Percentiles rank a stretch among this genome's conserved stretches.
These are phyloP conservation scores for Diphyllodes magnificus DNA, from an alignment of 2,113 vertebrate genomes.

Conservation along the genomic window DNA sequence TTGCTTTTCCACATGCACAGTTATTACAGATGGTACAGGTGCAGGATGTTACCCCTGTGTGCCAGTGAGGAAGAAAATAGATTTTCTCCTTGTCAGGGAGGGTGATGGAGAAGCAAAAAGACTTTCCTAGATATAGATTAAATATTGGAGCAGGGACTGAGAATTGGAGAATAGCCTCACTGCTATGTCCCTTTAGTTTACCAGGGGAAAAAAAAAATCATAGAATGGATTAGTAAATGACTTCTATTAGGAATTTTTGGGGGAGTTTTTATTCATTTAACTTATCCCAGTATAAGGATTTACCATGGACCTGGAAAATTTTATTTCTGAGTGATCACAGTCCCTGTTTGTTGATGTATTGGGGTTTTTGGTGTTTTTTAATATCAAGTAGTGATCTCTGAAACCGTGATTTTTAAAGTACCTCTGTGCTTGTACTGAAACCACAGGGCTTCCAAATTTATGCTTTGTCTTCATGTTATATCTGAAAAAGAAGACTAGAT, in stretches of 20 bases:
- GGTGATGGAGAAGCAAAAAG: neutral
- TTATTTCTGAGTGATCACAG: neutral
- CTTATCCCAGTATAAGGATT: neutral
- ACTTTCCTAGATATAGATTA: neutral
- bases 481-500: neutral
- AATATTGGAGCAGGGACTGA: neutral
- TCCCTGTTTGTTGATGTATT: neutral
- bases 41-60: neutral
- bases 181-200: neutral
- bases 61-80: neutral
- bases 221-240: neutral
- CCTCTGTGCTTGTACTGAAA: neutral
- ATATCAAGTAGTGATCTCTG: neutral
- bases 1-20: neutral
- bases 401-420: neutral
- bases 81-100: neutral
- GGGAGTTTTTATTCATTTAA: neutral
- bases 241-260: neutral
- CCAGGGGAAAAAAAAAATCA: fast-evolving
- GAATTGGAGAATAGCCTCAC: neutral
- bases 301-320: neutral
- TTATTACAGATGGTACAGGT: neutral
- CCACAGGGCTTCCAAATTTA: neutral
- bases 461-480: neutral
- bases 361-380: neutral